These are phyloP conservation scores for Macquaria australasica DNA, from an alignment of 2,113 vertebrate species.

Conservation along the genomic window DNA sequence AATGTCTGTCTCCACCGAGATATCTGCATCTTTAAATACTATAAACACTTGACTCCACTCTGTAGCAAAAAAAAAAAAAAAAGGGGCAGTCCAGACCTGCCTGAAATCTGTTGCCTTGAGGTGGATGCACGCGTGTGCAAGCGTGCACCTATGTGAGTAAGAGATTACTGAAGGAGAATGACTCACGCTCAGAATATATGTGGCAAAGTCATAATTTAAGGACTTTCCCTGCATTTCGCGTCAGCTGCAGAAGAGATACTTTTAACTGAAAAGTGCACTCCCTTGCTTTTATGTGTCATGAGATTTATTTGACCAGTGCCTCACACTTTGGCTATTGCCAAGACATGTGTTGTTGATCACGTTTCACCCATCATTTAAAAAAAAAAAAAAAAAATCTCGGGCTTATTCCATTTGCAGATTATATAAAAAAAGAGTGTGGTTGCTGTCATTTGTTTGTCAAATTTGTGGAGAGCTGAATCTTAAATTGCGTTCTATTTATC, in stretches of 20 bases:
- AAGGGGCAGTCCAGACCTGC: slow-evolving; percentile 78
- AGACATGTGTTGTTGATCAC: slow-evolving; percentile 65
- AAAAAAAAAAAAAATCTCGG: not conserved
- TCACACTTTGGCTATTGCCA: slow-evolving; percentile 45
- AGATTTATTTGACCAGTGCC: slow-evolving; percentile 54
- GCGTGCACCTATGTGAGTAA: slow-evolving; percentile 69
- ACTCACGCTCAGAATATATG: slow-evolving; percentile 69
- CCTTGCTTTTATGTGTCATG: slow-evolving; percentile 47
- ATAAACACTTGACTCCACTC: slow-evolving; percentile 64
- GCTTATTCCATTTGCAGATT: slow-evolving; percentile 70
- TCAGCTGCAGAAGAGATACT: slow-evolving; percentile 57
- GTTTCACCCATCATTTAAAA: slow-evolving; percentile 45
- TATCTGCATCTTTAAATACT: slow-evolving; percentile 59
- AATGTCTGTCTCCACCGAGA: slow-evolving; percentile 23
- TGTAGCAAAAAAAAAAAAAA: slow-evolving; percentile 30
- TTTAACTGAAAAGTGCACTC: slow-evolving; percentile 42
- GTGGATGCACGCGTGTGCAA: slow-evolving; percentile 41
- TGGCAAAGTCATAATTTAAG: slow-evolving; percentile 68
- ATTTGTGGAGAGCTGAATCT: slow-evolving; percentile 65
- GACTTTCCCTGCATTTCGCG: slow-evolving; percentile 72
- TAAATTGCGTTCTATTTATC: slow-evolving; percentile 66
- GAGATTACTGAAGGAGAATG: slow-evolving; percentile 71
- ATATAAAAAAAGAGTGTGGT: slow-evolving; percentile 25
- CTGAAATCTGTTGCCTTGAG: slow-evolving; percentile 79
- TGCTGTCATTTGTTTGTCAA: slow-evolving; percentile 67